Evolutionary conservation across 2,113 vertebrate species (phyloP).

Genomic region (Oreocharis arfaki): DNA sequence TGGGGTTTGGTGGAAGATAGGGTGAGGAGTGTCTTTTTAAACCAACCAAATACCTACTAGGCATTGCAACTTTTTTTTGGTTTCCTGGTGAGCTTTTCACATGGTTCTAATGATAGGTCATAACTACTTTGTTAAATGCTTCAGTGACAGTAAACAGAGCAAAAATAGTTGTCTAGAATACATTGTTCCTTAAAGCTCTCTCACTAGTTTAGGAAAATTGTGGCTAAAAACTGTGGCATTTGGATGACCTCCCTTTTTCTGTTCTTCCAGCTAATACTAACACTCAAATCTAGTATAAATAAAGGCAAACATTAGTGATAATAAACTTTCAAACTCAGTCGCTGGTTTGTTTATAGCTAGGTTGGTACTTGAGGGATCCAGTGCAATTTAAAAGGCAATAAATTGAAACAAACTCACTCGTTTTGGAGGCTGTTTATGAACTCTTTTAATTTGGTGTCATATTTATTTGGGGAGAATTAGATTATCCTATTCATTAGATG

Average conservation of each 20-base stretch:
- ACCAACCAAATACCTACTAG: not conserved
- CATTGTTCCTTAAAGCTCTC: not conserved
- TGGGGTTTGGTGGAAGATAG: not conserved
- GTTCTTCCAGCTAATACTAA: conserved; percentile 26
- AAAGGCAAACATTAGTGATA: conserved; percentile 20
- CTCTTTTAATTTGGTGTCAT: conserved; percentile 65
- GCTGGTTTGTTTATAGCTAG: conserved; percentile 16
- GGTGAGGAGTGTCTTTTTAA: not conserved
- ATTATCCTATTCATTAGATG: conserved; percentile 63
- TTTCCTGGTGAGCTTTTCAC: not conserved
- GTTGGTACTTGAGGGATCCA: conserved; percentile 36
- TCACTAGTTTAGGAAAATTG: not conserved
- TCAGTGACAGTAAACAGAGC: not conserved
- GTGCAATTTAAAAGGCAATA: conserved; percentile 47
- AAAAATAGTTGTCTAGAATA: not conserved
- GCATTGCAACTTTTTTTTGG: not conserved
- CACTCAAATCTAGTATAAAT: conserved; percentile 42
- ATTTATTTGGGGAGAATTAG: conserved; percentile 57
- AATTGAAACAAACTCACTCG: conserved; percentile 38
- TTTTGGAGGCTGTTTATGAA: conserved; percentile 55
- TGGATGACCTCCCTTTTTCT: conserved; percentile 47
- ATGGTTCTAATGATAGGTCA: not conserved
- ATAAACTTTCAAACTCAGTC: conserved; percentile 22
- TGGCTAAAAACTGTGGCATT: conserved; percentile 11
- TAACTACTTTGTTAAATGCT: not conserved